Evolutionary conservation across 92 coral and sea anemone species (phyloP).

Genomic region (Bergia sp.): DNA sequence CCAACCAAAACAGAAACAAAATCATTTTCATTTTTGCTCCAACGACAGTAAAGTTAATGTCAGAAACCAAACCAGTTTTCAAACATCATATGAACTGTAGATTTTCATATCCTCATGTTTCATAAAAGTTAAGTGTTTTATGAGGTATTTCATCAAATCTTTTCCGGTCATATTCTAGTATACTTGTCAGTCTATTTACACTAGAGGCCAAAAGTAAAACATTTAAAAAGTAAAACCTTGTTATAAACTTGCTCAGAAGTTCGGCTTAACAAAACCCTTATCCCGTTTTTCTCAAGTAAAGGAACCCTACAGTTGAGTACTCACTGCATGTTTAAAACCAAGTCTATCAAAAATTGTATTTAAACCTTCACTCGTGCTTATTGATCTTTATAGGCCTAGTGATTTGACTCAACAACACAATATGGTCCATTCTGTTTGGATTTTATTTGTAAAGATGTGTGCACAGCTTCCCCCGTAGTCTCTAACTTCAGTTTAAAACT

Average conservation of each 20-base stretch:
- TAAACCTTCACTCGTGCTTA: constrained; percentile 15
- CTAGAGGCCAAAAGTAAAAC: neutral
- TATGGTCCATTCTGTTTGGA: constrained; percentile 35
- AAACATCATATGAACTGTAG: neutral
- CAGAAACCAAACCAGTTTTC: neutral
- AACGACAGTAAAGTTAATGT: neutral
- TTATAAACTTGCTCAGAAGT: neutral
- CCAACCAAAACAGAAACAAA: neutral
- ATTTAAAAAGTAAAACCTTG: neutral
- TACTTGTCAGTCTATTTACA: neutral
- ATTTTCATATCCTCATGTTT: neutral
- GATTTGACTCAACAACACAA: constrained; percentile 36
- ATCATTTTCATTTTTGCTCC: neutral
- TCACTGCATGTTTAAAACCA: neutral
- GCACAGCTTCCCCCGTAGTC: constrained; percentile 39
- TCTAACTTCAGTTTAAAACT: constrained; percentile 28
- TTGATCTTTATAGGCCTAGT: constrained; percentile 20
- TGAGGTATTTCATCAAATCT: constrained; percentile 33
- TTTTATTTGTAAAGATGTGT: constrained; percentile 43
- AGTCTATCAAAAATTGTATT: constrained; percentile 4
- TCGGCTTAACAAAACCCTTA: neutral
- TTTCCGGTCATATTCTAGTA: constrained; percentile 39
- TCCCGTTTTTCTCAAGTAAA: neutral
- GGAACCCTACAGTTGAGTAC: neutral
- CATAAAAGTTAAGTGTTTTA: constrained; percentile 42